Base-by-base conservation (phyloP, 2,797 vertebrate genomes). In the Ctenosaura bakeri region DNA sequence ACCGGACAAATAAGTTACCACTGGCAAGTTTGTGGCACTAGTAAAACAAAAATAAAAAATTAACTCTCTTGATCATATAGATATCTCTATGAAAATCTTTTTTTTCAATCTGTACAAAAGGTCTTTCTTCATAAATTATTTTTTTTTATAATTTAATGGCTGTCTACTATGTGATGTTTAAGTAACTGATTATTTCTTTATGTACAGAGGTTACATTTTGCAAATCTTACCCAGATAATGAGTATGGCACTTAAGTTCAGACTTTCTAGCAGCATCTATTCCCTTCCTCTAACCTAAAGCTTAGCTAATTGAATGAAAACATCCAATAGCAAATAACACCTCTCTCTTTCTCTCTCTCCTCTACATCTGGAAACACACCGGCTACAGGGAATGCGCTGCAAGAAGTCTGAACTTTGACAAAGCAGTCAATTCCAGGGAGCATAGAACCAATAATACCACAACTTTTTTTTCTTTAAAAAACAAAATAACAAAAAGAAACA, bases 81-180 rank as follows among this genome's bases (percentile, higher is more conserved):
- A 98, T 98, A 98, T 98, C 98, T 98, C 98, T 99, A 98, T 98
- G 98, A 99, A 99, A 99, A 98, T 98, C 97, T 99, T 98, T 98
- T 98, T 98, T 98, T 97, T 98, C 98, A 98, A 97, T 99, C 98
- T 99, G 98, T 99, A 99, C 98, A 99, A 99, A 99, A 99, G 98
- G 97, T 98, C 98, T 98, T 98, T 98, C 98, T 98, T 99, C 98
- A 99, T 99, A 99, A 99, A 99, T 99, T 99, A 99, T 98, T 98
- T 98, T 98, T 97, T 98, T 97, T 98, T 98, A 99, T 99, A 99
- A 99, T 98, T 99, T 99, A 99, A 98, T 98, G 98, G 98, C 98
- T 99, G 98, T 98, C 98, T 98, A 97, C 97, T 98, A 98, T 98
- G 98, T 98, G 98, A 98, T 98, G 98, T 98, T 98, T 98, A 97